Percentiles rank a stretch among this genome's conserved stretches.
phyloP scores from a whole-genome alignment of 2,113 vertebrate species.

The Heptranchias perlo region DNA sequence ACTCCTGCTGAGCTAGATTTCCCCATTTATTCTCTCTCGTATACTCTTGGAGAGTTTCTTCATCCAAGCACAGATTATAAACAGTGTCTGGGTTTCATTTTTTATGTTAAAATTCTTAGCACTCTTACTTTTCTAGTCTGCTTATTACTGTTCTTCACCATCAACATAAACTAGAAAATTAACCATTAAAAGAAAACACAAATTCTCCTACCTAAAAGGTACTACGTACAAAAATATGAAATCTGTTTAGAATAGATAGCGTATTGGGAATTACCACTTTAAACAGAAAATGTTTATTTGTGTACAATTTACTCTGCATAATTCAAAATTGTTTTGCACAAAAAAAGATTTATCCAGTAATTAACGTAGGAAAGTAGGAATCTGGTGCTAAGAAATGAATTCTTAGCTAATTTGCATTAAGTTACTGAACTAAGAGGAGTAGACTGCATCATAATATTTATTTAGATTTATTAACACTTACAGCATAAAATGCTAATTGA shows the following conservation, averaged over 20 bases:
- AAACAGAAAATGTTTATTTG: not conserved
- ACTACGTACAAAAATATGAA: not conserved
- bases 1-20: not conserved
- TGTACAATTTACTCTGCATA: not conserved
- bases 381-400: not conserved
- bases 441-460: not conserved
- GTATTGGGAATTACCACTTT: not conserved
- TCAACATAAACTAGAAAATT: not conserved
- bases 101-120: not conserved
- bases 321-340: not conserved
- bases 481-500: not conserved
- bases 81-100: not conserved
- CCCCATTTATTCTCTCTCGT: not conserved
- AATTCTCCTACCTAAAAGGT: too few species aligned
- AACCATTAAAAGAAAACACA: not conserved
- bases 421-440: not conserved
- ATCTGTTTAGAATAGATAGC: not conserved
- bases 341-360: conserved; percentile 17
- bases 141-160: not conserved
- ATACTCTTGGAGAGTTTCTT: not conserved
- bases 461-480: not conserved
- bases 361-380: not conserved
- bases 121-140: not conserved
- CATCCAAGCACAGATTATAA: not conserved
- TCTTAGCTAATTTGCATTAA: not conserved